A percentile compares a stretch with the other conserved stretches of the same genome.
phyloP scores from a whole-genome alignment of 2,113 vertebrate species.

The Castor canadensis region DNA sequence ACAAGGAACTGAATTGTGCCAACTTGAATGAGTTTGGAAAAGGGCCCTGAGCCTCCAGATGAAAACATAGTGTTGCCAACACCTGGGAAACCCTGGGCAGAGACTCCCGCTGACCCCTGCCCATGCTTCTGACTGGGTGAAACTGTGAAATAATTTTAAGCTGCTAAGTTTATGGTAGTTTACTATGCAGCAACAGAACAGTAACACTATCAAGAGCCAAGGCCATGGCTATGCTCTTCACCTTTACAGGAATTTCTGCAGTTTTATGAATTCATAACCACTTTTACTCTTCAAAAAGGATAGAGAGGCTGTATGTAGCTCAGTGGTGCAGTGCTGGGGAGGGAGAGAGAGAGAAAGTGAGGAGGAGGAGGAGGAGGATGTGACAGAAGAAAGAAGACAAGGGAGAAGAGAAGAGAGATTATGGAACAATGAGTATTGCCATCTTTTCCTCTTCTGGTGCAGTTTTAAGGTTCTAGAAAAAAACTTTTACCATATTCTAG shows the following conservation, averaged over 20 bases:
- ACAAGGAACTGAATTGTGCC: not conserved
- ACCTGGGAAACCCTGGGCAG: not conserved
- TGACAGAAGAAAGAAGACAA: not conserved
- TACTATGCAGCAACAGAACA: slow-evolving; percentile 11
- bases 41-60: not conserved
- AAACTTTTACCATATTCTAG: not conserved
- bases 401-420: not conserved
- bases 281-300: slow-evolving; percentile 34
- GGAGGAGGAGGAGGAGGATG: not conserved
- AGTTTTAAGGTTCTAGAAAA: not conserved
- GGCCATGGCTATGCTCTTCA: not conserved
- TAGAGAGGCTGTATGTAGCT: not conserved
- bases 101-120: not conserved
- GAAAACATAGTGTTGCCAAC: not conserved
- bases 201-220: not conserved
- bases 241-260: not conserved
- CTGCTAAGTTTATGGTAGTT: not conserved
- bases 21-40: slow-evolving; percentile 14
- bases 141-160: slow-evolving; percentile 36
- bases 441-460: not conserved
- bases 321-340: no score
- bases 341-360: not conserved
- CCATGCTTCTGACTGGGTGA: slow-evolving; percentile 9
- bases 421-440: not conserved
- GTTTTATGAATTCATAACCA: slow-evolving; percentile 43